A percentile compares a stretch with the other conserved stretches of the same genome.
Evolutionary conservation across 1,140 invertebrate genomes (phyloP).

Genomic region (Trialeurodes vaporariorum): DNA sequence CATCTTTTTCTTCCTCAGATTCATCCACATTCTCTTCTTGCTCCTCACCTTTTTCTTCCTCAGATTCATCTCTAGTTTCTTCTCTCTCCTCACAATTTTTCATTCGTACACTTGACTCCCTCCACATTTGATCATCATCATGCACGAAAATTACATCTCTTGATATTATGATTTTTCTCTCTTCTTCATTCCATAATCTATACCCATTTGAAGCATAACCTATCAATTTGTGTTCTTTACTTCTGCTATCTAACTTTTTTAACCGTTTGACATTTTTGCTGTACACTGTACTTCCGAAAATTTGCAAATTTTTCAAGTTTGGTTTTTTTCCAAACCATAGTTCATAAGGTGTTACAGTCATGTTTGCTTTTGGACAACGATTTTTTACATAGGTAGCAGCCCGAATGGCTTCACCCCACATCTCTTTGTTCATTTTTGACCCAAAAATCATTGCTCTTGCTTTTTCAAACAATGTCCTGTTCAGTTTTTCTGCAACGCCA

Average conservation of each 20-base stretch:
- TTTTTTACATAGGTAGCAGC: constrained; percentile 12
- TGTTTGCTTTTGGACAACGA: constrained; percentile 2
- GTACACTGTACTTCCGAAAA: constrained; percentile 3
- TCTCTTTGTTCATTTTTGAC: constrained; percentile 16
- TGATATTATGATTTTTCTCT: neutral
- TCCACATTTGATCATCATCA: constrained; percentile 17
- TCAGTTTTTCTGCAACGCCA: constrained; percentile 30
- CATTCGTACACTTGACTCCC: no score
- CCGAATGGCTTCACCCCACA: constrained; percentile 31
- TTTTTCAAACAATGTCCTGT: constrained; percentile 25
- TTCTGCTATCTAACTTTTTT: constrained; percentile 6
- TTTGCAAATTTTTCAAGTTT: constrained; percentile 4
- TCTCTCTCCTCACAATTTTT: neutral
- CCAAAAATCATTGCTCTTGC: constrained; percentile 27
- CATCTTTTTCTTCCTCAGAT: neutral
- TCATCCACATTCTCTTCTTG: neutral
- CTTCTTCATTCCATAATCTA: neutral
- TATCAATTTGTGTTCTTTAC: neutral
- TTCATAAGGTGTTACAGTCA: constrained; percentile 3
- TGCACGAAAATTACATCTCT: neutral
- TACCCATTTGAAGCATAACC: neutral
- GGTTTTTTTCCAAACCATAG: constrained; percentile 5
- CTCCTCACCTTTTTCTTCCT: neutral
- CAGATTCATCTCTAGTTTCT: neutral
- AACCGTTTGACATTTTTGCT: no score